Percentiles rank a stretch among this genome's conserved stretches.
Evolutionary conservation across 2,888 invertebrate genomes (phyloP).

Genomic region (Xestia ashworthii): DNA sequence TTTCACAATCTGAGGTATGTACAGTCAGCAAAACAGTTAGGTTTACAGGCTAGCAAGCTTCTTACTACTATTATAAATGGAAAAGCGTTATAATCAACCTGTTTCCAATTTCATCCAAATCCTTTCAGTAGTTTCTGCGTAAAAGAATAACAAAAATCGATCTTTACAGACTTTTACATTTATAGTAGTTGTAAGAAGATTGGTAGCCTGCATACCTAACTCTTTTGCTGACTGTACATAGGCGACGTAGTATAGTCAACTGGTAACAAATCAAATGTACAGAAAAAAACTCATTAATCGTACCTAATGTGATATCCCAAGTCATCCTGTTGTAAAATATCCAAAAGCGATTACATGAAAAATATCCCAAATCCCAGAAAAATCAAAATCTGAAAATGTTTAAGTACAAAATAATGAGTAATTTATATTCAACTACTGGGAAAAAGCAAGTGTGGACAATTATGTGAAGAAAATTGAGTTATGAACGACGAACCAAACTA

Average conservation of each 20-base stretch:
- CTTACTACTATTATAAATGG: too few relatives aligned
- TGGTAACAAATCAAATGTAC: constrained; percentile 2
- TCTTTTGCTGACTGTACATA: too few relatives aligned
- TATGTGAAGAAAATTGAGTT: constrained; percentile 58
- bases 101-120: too few relatives aligned
- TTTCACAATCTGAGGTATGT: neutral
- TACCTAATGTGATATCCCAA: constrained; percentile 86
- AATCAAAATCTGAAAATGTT: constrained; percentile 36
- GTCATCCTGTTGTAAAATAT: constrained; percentile 73
- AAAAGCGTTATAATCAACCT: too few relatives aligned
- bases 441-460: constrained; percentile 55
- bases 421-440: constrained; percentile 41
- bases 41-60: too few relatives aligned
- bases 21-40: too few relatives aligned
- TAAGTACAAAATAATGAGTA: constrained; percentile 21
- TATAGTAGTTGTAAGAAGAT: too few relatives aligned
- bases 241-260: neutral
- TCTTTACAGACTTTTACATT: too few relatives aligned
- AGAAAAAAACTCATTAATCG: constrained; percentile 36
- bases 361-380: neutral
- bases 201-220: too few relatives aligned
- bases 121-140: too few relatives aligned
- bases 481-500: constrained; percentile 40
- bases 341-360: constrained; percentile 32
- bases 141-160: too few relatives aligned